Base-by-base conservation (phyloP, 2,888 invertebrate genomes). In the Caenorhabditis sinica region DNA sequence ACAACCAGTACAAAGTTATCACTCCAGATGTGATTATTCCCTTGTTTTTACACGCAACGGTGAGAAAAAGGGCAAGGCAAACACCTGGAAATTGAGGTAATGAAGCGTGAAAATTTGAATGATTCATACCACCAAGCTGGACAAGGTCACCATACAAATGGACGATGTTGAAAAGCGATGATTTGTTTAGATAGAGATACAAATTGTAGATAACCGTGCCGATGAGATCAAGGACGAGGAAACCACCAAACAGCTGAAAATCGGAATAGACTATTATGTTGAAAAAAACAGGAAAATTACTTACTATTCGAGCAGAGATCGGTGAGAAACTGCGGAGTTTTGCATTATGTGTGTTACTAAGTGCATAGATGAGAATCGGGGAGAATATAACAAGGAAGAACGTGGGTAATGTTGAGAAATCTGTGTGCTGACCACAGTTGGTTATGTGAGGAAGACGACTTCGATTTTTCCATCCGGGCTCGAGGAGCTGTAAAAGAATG, bases 21-120 rank as follows among this genome's bases (percentile, higher is more conserved):
- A 91, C 90, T 25, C 92, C 92, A 4, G 92, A 92, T 9, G 92
- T 88, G 28, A 91, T 86, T 15, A 92, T 60, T 23, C 92, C 92
- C 49, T 89, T 80, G 63, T 91, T 91, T 63, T 89, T 83, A 49
- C 89, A 91, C 4, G 91, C 90, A 13, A 90, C 76, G 17, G 88
- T 86, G 8, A 92, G 74, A 2, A 89, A 77, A 9, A 92, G 73
- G 0, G 91, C 90, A 11, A 91, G n/a, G 25, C 85, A 76, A 23
- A 85, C 53, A 30, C 88, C 89, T 89, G 65, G 65, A 85, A 79
- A n/a, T 36, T 33, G 1, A 33, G 2, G 8, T 40, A 40, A 40
- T 40, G 40, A 40, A 13, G 40, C 13, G 40, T 40, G 40, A 40
- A n/a, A n/a, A 40, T 13, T 13, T 11, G 5, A 6, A 20, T 51